Percentiles rank a stretch among this genome's conserved stretches.
Evolutionary conservation across 2,888 invertebrate genomes (phyloP).

Genomic region (Glaucopsyche alexis): DNA sequence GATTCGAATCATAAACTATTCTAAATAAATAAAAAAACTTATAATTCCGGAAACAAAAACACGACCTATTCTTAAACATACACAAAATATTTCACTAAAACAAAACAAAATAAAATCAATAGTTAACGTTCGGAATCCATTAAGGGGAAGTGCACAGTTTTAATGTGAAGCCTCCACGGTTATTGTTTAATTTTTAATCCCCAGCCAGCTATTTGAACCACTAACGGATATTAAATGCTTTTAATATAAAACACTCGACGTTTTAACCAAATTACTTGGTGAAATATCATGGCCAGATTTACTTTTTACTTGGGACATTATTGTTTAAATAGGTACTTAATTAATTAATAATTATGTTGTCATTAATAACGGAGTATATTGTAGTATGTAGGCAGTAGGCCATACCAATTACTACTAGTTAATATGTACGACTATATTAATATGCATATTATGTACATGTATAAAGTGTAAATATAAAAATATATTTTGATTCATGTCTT

Average conservation of each 20-base stretch:
- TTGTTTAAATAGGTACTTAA: not conserved
- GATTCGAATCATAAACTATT: not conserved
- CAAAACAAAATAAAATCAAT: conserved; percentile 16
- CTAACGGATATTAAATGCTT: conserved; percentile 40
- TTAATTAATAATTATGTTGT: not conserved
- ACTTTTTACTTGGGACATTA: not conserved
- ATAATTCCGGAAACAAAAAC: not conserved
- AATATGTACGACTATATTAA: not conserved
- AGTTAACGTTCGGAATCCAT: not conserved
- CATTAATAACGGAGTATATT: not conserved
- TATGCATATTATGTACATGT: too few relatives aligned
- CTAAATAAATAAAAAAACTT: not conserved
- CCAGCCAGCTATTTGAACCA: conserved; percentile 38
- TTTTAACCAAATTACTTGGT: conserved; percentile 37
- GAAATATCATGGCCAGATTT: not conserved
- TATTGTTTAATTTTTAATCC: conserved; percentile 39
- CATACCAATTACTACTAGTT: too few relatives aligned
- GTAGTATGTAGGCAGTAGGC: too few relatives aligned
- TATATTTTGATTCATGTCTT: too few relatives aligned
- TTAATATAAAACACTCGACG: conserved; percentile 37
- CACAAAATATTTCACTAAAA: not conserved
- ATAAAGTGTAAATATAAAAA: too few relatives aligned
- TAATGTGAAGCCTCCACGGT: conserved; percentile 35
- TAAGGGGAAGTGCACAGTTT: conserved; percentile 25
- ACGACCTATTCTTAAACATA: not conserved